Percentiles rank a stretch among this genome's conserved stretches.
These are phyloP conservation scores for Tragulus kanchil DNA, from an alignment of 2,113 vertebrate genomes.

Conservation along the genomic window DNA sequence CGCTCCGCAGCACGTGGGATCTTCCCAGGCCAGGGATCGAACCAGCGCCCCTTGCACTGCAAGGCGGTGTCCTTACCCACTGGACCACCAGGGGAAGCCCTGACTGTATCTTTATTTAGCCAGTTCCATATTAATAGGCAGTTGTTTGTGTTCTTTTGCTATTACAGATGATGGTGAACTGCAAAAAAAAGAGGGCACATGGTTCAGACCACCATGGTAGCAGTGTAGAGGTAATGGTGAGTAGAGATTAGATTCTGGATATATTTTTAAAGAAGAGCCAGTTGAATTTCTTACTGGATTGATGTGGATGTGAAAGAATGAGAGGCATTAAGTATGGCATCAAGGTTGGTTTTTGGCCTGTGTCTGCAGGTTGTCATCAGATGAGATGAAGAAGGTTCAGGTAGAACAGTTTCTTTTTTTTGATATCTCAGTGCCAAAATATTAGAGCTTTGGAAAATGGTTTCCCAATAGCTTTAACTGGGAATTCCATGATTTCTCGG, in stretches of 20 bases:
- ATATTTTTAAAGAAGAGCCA: neutral
- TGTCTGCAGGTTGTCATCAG: neutral
- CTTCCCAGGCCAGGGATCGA: too few species aligned
- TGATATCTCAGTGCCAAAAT: neutral
- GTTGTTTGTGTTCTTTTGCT: too few species aligned
- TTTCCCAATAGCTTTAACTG: neutral
- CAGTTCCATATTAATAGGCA: too few species aligned
- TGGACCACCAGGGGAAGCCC: too few species aligned
- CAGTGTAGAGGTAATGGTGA: neutral
- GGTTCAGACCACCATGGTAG: neutral
- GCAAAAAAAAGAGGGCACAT: neutral
- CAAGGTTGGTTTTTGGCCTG: neutral
- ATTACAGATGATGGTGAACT: too few species aligned
- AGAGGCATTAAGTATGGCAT: neutral
- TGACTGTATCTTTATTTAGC: too few species aligned
- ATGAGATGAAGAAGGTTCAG: neutral
- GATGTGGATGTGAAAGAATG: neutral
- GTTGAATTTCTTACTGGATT: slow-evolving; percentile 23
- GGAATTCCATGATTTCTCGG: neutral
- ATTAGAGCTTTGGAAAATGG: slow-evolving; percentile 16
- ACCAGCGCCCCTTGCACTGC: too few species aligned
- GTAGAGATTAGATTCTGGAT: neutral
- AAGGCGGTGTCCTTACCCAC: too few species aligned
- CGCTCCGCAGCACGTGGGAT: too few species aligned
- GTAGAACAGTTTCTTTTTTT: neutral